Percentiles rank a stretch among this genome's conserved stretches.
Evolutionary conservation across 2,113 vertebrate genomes (phyloP).

Genomic region (Caracal caracal): DNA sequence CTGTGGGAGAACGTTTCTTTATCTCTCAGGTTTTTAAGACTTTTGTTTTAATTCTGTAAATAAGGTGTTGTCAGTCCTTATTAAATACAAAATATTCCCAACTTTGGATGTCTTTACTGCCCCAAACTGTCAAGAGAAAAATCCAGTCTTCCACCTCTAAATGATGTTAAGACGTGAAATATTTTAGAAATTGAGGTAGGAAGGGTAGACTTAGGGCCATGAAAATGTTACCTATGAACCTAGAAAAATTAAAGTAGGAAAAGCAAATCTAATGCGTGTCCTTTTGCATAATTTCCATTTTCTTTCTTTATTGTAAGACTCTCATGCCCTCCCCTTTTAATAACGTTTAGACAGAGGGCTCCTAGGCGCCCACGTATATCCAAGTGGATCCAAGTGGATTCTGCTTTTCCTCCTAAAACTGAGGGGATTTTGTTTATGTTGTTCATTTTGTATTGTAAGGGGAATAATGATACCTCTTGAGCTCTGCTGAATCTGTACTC

Average conservation of each 20-base stretch:
- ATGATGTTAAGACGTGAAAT: not conserved
- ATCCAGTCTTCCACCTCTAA: not conserved
- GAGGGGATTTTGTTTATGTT: not conserved
- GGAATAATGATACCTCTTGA: not conserved
- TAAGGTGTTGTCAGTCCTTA: not conserved
- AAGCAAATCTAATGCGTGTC: not conserved
- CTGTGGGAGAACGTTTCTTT: not conserved
- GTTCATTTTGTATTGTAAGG: not conserved
- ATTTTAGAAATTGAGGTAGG: not conserved
- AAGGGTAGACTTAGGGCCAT: not conserved
- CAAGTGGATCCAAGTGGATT: not conserved
- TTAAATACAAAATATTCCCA: not conserved
- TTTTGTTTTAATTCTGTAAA: not conserved
- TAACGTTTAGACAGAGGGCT: not conserved
- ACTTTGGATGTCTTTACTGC: not conserved
- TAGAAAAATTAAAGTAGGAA: not conserved
- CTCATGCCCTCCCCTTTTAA: not conserved
- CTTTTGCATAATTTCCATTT: not conserved
- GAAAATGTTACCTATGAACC: not conserved
- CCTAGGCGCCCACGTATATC: too few relatives aligned
- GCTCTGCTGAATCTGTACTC: not conserved
- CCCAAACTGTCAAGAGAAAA: not conserved
- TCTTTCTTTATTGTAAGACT: not conserved
- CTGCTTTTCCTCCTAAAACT: not conserved
- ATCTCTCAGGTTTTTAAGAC: not conserved